Conservation (phyloP, 2,113 vertebrate genomes). For the Phyllostomus hastatus region DNA sequence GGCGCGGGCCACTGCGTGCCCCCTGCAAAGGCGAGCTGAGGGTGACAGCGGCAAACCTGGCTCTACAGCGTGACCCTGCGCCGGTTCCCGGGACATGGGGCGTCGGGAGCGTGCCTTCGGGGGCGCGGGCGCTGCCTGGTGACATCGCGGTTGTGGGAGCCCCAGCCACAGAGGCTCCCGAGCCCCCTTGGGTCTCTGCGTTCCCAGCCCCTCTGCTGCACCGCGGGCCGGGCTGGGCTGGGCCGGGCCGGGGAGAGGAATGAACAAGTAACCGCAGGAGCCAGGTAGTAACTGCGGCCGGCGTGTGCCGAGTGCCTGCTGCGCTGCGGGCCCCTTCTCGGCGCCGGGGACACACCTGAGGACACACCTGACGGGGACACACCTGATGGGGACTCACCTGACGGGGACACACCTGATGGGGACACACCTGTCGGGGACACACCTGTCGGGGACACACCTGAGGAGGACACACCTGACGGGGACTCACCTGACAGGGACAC, state of each 20-base stretch:
- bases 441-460: no score
- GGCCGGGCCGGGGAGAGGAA: neutral
- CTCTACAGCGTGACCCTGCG: neutral
- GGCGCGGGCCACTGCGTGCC: neutral
- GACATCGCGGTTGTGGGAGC: accelerated
- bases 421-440: no score
- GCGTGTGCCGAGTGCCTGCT: neutral
- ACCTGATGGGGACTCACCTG: neutral
- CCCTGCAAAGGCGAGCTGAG: neutral
- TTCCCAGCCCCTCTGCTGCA: neutral
- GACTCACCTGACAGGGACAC: no score
- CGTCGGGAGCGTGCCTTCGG: neutral
- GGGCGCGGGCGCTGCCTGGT: accelerated
- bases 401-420: no score
- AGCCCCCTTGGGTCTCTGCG: neutral
- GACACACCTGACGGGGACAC: neutral
- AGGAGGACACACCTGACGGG: no score
- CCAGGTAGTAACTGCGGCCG: neutral
- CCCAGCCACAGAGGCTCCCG: accelerated
- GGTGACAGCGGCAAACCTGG: neutral
- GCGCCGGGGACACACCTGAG: neutral
- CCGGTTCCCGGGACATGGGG: no score
- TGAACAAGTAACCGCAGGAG: neutral
- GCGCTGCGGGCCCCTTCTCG: neutral
- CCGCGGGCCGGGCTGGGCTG: no score